Evolutionary conservation across 2,797 vertebrate species (phyloP).

Genomic region (Toxotes lorentzi): DNA sequence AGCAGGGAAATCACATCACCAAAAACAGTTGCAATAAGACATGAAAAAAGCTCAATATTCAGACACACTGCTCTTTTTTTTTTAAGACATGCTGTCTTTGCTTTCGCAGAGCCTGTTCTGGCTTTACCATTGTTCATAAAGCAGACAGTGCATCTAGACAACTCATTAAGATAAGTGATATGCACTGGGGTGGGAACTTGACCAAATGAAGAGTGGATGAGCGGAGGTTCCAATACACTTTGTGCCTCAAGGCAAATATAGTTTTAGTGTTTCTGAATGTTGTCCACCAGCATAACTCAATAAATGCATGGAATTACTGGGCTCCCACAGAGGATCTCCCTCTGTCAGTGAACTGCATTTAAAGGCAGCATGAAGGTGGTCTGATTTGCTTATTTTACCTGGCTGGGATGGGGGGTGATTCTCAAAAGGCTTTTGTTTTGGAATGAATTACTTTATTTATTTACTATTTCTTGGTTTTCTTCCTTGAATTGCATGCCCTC

Average conservation of each 20-base stretch:
- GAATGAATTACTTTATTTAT: constrained; percentile 2
- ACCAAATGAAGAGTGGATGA: background rate
- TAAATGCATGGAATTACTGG: background rate
- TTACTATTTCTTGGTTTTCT: background rate
- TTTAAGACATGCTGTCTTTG: background rate
- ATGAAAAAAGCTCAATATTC: background rate
- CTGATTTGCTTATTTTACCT: background rate
- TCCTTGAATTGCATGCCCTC: background rate
- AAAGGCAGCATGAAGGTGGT: background rate
- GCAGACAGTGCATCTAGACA: background rate
- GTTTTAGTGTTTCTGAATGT: background rate
- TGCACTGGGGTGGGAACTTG: background rate
- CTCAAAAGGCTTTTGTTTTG: background rate
- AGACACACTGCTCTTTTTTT: background rate
- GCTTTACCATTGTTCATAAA: background rate
- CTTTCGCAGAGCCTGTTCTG: background rate
- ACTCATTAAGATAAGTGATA: background rate
- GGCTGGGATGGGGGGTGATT: background rate
- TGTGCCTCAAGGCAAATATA: background rate
- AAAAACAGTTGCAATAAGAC: background rate
- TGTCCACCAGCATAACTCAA: background rate
- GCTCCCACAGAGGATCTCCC: background rate
- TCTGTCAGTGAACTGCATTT: background rate
- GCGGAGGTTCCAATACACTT: background rate
- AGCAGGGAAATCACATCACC: background rate